These are phyloP conservation scores for Perccottus glenii DNA, from an alignment of 2,113 vertebrate species.

Conservation along the genomic window DNA sequence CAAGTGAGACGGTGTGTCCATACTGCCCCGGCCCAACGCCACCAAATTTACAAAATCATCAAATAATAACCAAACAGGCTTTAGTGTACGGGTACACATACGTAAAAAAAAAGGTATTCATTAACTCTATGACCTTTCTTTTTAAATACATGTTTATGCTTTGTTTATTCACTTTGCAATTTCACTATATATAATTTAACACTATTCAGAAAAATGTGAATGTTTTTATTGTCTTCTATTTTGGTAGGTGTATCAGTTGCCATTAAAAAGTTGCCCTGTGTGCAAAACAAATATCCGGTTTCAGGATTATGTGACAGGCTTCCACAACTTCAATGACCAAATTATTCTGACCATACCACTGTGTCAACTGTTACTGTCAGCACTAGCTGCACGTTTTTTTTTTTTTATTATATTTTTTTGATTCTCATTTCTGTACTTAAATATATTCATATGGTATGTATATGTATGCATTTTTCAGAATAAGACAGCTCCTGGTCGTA, in stretches of 20 bases:
- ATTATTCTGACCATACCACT: constrained; percentile 11
- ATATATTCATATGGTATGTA: neutral
- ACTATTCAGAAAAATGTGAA: no score
- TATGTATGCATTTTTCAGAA: constrained; percentile 9
- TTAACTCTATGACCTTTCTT: no score
- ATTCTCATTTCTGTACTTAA: neutral
- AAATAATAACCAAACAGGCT: neutral
- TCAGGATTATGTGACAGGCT: constrained; percentile 19
- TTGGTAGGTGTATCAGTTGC: constrained; percentile 7
- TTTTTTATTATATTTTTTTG: neutral
- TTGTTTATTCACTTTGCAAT: no score
- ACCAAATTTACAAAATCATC: neutral
- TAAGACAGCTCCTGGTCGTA: constrained; percentile 19
- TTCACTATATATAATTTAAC: no score
- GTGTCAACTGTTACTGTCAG: constrained; percentile 18
- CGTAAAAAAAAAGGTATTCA: no score
- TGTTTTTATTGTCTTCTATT: neutral
- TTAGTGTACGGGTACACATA: constrained; percentile 12
- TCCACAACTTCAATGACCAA: constrained; percentile 26
- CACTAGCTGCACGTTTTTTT: constrained; percentile 1
- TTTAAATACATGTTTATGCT: no score
- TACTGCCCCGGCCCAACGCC: constrained; percentile 20
- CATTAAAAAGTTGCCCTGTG: constrained; percentile 8
- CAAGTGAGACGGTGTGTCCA: neutral
- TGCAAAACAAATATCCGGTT: constrained; percentile 12